Evolutionary conservation across 2,113 vertebrate genomes (phyloP), one percentile per base, ranked within the genome.

Genomic region (Poecilia latipinna): DNA sequence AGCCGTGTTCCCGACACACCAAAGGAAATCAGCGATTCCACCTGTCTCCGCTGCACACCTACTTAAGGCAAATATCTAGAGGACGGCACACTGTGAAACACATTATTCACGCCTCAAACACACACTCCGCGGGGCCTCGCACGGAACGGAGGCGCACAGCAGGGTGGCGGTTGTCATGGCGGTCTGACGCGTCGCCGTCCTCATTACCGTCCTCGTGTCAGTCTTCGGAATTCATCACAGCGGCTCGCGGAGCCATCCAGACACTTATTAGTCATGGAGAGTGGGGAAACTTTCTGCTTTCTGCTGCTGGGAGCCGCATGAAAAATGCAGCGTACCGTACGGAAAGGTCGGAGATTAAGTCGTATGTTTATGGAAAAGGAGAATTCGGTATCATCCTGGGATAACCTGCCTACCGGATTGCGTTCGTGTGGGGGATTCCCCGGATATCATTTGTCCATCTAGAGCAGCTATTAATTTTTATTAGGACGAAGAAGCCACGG

Each of bases 71-170:
- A 85, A 89, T 77, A 88, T 83, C 80, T 76, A 80, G 77, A 78
- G 76, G 85, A 87, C 81, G 65, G 19, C 77, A 80, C 72, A 79
- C 83, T 90, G 87, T 71, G 86, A 86, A 84, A 73, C 74, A 68
- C 84, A 83, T 90, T 89, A 90, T 86, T 90, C 86, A 83, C 84
- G 81, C 64, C 70, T 82, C 86, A 74, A 70, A 79, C 74, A 57
- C 51, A 67, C 66, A 37, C 32, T 22, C 81, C 68, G 66, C 66
- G 79, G 81, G 78, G 76, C 73, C 42, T 62, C 68, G 37, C 63
- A 61, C 28, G 26, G 24, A 42, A 65, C 29, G 26, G 31, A 24
- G 32, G 70, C 17, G 24, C 5, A 32, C 35, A 62, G 64, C 61
- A 24, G 66, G 44, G 31, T 65, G 75, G 85, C n/a, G 81, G 71